Evolutionary conservation across 1,140 invertebrate species (phyloP).

Genomic region (Muscidifurax raptorellus): DNA sequence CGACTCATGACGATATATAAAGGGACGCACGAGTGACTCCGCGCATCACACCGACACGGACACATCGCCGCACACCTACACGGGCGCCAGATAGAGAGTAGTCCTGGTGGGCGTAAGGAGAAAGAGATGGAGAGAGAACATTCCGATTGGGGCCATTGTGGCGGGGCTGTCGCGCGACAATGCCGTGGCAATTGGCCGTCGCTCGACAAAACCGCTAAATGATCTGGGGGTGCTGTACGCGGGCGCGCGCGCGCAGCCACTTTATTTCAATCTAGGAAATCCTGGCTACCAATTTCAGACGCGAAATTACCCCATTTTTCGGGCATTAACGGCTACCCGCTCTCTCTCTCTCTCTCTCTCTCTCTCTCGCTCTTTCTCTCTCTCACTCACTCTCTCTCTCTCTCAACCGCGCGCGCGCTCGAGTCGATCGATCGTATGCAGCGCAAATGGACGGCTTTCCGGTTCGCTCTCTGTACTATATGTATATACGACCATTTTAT

Average conservation of each 20-base stretch:
- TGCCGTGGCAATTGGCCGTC: conserved; percentile 75
- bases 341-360: neutral
- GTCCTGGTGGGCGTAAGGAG: conserved; percentile 14
- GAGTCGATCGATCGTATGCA: conserved; percentile 55
- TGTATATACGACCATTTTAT: conserved; percentile 46
- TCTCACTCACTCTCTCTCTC: neutral
- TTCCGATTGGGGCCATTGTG: conserved; percentile 76
- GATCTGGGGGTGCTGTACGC: conserved; percentile 70
- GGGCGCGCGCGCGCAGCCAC: conserved; percentile 69
- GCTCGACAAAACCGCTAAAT: conserved; percentile 77
- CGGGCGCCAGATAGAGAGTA: no score
- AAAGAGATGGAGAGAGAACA: conserved; percentile 53
- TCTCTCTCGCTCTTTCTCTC: neutral
- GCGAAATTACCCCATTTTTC: conserved; percentile 72
- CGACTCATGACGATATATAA: no score
- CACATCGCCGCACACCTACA: neutral
- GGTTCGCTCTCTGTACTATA: conserved; percentile 41
- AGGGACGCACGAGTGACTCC: neutral
- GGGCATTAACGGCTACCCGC: conserved; percentile 65
- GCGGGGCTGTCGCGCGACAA: conserved; percentile 75
- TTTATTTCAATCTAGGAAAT: conserved; percentile 77
- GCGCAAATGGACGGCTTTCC: conserved; percentile 60
- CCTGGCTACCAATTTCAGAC: conserved; percentile 70
- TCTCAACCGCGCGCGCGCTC: no score
- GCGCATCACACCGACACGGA: no score